Evolutionary conservation across 2,888 invertebrate genomes (phyloP).

Genomic region (Leucoma salicis): DNA sequence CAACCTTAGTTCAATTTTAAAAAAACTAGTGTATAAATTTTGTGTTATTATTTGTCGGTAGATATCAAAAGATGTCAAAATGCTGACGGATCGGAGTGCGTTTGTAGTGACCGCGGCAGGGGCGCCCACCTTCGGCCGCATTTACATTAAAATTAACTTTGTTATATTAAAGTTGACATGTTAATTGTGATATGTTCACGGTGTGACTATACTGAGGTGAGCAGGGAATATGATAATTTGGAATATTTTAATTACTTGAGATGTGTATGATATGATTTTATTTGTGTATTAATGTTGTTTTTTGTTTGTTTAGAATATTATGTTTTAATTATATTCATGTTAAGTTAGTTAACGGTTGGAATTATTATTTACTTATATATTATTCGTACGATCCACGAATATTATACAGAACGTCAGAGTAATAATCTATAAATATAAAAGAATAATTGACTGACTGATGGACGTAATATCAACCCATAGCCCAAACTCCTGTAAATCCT

Average conservation of each 20-base stretch:
- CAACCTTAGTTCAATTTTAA: slow-evolving; percentile 21
- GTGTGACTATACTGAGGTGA: slow-evolving; percentile 15
- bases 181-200: slow-evolving; percentile 42
- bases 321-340: neutral
- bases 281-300: slow-evolving; percentile 4
- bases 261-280: slow-evolving; percentile 7
- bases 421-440: too few species aligned
- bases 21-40: slow-evolving; percentile 46
- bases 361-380: neutral
- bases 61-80: slow-evolving; percentile 77
- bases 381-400: too few species aligned
- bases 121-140: slow-evolving; percentile 48
- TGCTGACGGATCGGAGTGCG: slow-evolving; percentile 59
- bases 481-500: too few species aligned
- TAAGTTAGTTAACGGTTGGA: neutral
- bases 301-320: slow-evolving; percentile 8
- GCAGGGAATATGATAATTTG: slow-evolving; percentile 4
- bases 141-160: slow-evolving; percentile 66
- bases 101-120: slow-evolving; percentile 65
- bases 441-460: too few species aligned
- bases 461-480: too few species aligned
- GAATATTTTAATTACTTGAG: slow-evolving; percentile 14
- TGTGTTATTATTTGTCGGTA: slow-evolving; percentile 73
- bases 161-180: slow-evolving; percentile 36
- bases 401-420: too few species aligned